A percentile compares a stretch with the other conserved stretches of the same genome.
Conservation (phyloP, 2,888 invertebrate genomes). For the Xylota segnis region DNA sequence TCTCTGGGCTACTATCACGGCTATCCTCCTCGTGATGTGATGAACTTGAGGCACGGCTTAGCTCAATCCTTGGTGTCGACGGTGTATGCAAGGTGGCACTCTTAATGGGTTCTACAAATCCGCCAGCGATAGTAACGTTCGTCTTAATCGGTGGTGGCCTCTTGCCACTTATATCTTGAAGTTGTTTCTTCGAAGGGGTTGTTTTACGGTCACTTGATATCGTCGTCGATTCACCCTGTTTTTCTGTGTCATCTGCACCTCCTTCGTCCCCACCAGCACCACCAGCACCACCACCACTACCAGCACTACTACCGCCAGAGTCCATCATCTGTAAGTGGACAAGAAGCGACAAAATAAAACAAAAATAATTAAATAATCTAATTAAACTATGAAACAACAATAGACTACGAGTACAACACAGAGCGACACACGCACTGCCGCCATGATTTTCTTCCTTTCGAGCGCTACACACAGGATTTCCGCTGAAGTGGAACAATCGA, state of each 20-base stretch:
- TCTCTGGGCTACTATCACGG: constrained; percentile 93
- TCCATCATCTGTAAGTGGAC: constrained; percentile 77
- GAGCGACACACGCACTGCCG: background rate
- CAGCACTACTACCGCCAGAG: constrained; percentile 68
- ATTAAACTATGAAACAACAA: constrained; percentile 36
- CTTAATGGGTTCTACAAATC: constrained; percentile 78
- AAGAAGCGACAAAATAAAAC: constrained; percentile 11
- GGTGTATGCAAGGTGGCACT: constrained; percentile 86
- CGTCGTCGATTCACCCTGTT: constrained; percentile 38
- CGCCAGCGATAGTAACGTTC: constrained; percentile 81
- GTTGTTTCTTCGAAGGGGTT: constrained; percentile 79
- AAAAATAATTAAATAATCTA: constrained; percentile 64
- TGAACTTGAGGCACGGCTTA: constrained; percentile 94
- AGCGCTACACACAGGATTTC: constrained; percentile 11
- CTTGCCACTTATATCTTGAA: constrained; percentile 77
- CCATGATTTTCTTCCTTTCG: constrained; percentile 14
- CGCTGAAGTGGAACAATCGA: constrained; percentile 51
- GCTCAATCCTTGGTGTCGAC: constrained; percentile 93
- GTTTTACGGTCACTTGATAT: constrained; percentile 39
- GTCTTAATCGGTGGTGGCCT: constrained; percentile 84
- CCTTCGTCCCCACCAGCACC: constrained; percentile 45
- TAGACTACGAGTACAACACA: constrained; percentile 11
- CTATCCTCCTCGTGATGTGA: constrained; percentile 92
- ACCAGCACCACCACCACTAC: no score
- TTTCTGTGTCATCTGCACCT: constrained; percentile 62